Evolutionary conservation across 2,113 vertebrate genomes (phyloP), one percentile per base, ranked within the genome.

Genomic region (Panthera leo): DNA sequence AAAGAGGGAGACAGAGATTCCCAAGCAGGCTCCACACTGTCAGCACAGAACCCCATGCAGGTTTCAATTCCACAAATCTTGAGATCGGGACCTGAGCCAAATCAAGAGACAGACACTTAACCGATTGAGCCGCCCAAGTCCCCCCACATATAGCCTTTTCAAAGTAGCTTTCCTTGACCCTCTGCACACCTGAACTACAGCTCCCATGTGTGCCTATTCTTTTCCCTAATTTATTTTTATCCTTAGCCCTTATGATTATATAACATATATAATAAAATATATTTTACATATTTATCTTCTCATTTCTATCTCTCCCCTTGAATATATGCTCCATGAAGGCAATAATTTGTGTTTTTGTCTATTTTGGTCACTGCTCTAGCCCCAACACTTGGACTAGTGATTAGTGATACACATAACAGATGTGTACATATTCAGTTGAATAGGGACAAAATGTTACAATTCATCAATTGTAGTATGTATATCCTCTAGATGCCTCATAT

Each of bases 341-440:
- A 94, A 92, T 48, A 93, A 91, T 91, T 96, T 80, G 78, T 80
- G 25, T 29, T 88, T 94, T 95, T 96, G 63, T 68, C 76, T 87
- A 25, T 91, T 79, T 95, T 70, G 5, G 16, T 92, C 23, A 89
- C 45, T 70, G 31, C 42, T 96, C 11, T 95, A 58, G 73, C 45
- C 36, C 27, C 42, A 95, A 45, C 39, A 90, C 39, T 36, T 85
- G 18, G 25, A 91, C 88, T 63, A 39, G 34, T 75, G 10, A 80
- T 83, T 84, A 96, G 58, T 18, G 75, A 78, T 48, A 29, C 21
- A 70, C 14, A 70, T 75, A 48, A 85, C 13, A n/a, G 48, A 75
- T 68, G n/a, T n/a, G 0, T 85, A 91, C 14, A 87, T 51, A 93
- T 68, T 79, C 75, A 96, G 55, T 48, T 88, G 70, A 91, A 48